Percentiles rank a stretch among this genome's conserved stretches.
phyloP scores from a whole-genome alignment of 1,140 invertebrate species.

The Nymphalis io region DNA sequence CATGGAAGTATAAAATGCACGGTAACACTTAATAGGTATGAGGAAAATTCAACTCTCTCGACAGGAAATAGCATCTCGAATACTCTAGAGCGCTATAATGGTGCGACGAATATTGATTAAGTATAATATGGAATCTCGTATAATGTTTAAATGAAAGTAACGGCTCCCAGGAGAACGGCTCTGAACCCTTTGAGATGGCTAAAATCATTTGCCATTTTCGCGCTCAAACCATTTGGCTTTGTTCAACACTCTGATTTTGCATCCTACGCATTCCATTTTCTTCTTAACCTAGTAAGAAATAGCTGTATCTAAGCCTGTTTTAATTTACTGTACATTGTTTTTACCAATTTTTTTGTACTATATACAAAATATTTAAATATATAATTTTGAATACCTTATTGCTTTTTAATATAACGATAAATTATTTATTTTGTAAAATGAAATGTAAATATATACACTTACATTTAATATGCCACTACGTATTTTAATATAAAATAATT shows the following conservation, averaged over 20 bases:
- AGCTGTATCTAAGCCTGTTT: too few relatives aligned
- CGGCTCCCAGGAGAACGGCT: neutral
- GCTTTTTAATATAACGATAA: too few relatives aligned
- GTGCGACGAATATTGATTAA: neutral
- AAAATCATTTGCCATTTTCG: neutral
- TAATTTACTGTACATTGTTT: too few relatives aligned
- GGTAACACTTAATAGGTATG: neutral
- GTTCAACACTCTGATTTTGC: neutral
- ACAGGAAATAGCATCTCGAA: constrained; percentile 10
- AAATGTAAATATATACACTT: too few relatives aligned
- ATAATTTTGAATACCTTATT: too few relatives aligned
- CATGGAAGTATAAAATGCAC: neutral
- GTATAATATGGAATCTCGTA: neutral
- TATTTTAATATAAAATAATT: too few relatives aligned
- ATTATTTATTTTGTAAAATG: too few relatives aligned
- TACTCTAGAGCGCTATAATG: neutral
- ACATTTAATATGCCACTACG: too few relatives aligned
- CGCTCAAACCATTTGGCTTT: neutral
- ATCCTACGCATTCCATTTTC: neutral
- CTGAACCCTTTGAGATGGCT: neutral
- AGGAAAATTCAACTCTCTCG: constrained; percentile 4
- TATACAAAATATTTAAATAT: too few relatives aligned
- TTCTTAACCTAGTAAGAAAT: too few relatives aligned
- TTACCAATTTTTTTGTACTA: too few relatives aligned
- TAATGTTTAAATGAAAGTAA: constrained; percentile 11